Conservation (phyloP, 2,113 vertebrate genomes). For the Pleuronectes platessa region DNA sequence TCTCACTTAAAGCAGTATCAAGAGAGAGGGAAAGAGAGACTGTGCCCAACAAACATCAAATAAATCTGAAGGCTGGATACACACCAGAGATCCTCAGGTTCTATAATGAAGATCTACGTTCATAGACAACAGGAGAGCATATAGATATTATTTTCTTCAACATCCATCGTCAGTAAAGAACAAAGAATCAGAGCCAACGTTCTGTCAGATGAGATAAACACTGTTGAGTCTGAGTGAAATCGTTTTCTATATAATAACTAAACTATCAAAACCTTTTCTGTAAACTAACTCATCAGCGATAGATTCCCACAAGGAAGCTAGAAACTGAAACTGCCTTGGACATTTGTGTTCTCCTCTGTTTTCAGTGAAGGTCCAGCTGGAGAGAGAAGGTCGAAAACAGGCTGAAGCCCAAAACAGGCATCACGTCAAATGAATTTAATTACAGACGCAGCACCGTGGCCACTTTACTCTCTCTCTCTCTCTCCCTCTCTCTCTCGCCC, state of each 20-base stretch:
- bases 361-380: neutral
- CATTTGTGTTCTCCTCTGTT: neutral
- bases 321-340: neutral
- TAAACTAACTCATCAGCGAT: neutral
- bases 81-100: no score
- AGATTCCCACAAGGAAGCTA: no score
- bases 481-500: neutral
- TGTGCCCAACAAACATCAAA: no score
- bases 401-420: neutral
- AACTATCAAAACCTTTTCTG: neutral
- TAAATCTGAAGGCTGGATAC: no score
- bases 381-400: neutral
- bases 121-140: no score
- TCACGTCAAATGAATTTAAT: neutral
- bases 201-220: no score
- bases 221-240: no score
- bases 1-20: neutral
- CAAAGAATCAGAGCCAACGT: no score
- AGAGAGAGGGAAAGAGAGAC: neutral
- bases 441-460: neutral
- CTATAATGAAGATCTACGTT: no score
- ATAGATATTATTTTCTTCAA: no score
- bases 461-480: neutral
- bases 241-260: no score
- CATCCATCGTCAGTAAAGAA: no score